Conservation (phyloP, 2,113 vertebrate genomes). For the Apeltes quadracus region DNA sequence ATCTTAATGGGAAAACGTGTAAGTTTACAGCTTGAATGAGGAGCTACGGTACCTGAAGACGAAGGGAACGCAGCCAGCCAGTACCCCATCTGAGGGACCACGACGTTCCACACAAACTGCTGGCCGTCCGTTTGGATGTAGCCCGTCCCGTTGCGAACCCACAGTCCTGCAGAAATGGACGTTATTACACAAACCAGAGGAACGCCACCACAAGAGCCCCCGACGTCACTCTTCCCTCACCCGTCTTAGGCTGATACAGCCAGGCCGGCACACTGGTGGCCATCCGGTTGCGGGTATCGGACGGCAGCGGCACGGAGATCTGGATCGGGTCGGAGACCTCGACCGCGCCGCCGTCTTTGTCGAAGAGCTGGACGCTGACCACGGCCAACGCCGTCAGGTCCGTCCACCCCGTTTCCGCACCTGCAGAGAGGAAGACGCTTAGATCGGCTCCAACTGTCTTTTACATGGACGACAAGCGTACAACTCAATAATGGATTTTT, state of each 20-base stretch:
- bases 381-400: slow-evolving; percentile 87
- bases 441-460: neutral
- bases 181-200: neutral
- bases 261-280: slow-evolving; percentile 88
- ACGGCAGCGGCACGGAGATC: slow-evolving; percentile 86
- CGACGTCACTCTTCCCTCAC: neutral
- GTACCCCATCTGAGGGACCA: slow-evolving; percentile 89
- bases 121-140: slow-evolving; percentile 88
- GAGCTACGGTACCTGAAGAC: slow-evolving; percentile 73
- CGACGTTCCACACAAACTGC: slow-evolving; percentile 87
- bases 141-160: slow-evolving; percentile 89
- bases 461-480: no score
- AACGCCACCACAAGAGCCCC: neutral
- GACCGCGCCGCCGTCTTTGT: slow-evolving; percentile 83
- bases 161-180: slow-evolving; percentile 80
- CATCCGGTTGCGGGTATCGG: slow-evolving; percentile 80
- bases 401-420: slow-evolving; percentile 85
- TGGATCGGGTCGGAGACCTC: slow-evolving; percentile 86
- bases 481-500: no score
- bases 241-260: slow-evolving; percentile 88
- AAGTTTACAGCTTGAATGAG: neutral
- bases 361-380: slow-evolving; percentile 87
- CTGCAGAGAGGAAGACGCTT: slow-evolving; percentile 15
- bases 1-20: neutral
- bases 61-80: slow-evolving; percentile 92